Evolutionary conservation across 2,113 vertebrate genomes (phyloP).

Genomic region (Anoplopoma fimbria): DNA sequence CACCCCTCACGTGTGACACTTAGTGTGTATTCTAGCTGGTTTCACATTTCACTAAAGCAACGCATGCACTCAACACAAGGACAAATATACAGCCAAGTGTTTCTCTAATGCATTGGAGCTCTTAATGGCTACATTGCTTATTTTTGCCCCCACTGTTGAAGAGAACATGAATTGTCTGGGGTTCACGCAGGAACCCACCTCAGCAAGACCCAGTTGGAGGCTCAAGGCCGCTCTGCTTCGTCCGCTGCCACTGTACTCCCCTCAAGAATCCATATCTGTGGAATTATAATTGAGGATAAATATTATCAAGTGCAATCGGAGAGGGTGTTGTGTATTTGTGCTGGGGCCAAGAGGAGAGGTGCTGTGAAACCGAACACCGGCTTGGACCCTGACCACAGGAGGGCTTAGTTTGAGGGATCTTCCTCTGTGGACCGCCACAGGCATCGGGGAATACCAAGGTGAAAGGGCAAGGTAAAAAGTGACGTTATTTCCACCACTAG

Average conservation of each 20-base stretch:
- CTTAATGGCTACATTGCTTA: slow-evolving; percentile 79
- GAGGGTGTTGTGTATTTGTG: slow-evolving; percentile 82
- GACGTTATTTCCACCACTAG: slow-evolving; percentile 31
- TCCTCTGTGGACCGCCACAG: slow-evolving; percentile 17
- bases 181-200: slow-evolving; percentile 43
- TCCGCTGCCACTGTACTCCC: slow-evolving; percentile 76
- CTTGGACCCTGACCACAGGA: slow-evolving; percentile 44
- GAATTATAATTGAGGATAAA: slow-evolving; percentile 82
- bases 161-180: slow-evolving; percentile 58
- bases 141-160: slow-evolving; percentile 67
- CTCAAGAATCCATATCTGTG: slow-evolving; percentile 75
- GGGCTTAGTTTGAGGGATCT: slow-evolving; percentile 54
- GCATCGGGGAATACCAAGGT: slow-evolving; percentile 56
- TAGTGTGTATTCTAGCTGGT: slow-evolving; percentile 50
- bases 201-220: slow-evolving; percentile 29
- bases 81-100: slow-evolving; percentile 76
- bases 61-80: slow-evolving; percentile 65
- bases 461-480: slow-evolving; percentile 69
- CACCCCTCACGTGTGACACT: slow-evolving; percentile 59
- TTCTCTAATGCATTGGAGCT: slow-evolving; percentile 52
- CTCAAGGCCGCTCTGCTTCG: slow-evolving; percentile 65
- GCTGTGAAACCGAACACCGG: slow-evolving; percentile 68
- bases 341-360: slow-evolving; percentile 68
- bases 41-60: slow-evolving; percentile 58
- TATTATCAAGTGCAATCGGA: slow-evolving; percentile 82